Evolutionary conservation across 2,113 vertebrate genomes (phyloP), one percentile per base, ranked within the genome.

Genomic region (Phycodurus eques): DNA sequence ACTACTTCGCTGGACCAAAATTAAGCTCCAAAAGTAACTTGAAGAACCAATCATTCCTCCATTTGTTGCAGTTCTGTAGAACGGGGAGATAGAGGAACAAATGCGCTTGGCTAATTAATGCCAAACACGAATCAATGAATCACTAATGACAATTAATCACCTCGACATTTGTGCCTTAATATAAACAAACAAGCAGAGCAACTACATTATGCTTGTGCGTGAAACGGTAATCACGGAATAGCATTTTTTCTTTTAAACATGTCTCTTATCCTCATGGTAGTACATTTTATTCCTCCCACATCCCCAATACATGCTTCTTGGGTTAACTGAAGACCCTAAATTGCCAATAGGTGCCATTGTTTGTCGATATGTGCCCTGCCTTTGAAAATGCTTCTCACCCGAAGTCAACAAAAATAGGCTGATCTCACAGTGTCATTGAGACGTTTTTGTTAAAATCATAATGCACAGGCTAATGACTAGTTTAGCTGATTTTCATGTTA

Each of bases 81-180:
- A 42, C 20, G 1, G 19, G 35, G 2, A 20, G 35, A 42, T 10
- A 11, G 17, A 63, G 39, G 35, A 42, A 63, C 13, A 61, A 35
- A 35, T 17, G 31, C 14, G 27, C 9, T 5, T 15, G 2, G 22
- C n/a, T 66, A 15, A 66, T 66, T 46, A 47, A 19, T 31, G 44
- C 5, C 13, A 66, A 43, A 47, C 43, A 31, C 43, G 22, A 66
- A 44, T 47, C 64, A 65, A 47, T 46, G 43, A 27, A 44, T 47
- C 64, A 22, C 42, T 44, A 47, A 66, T 47, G 43, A 47, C 64
- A 47, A 66, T 66, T 47, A 27, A 66, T 66, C 43, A 66, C 14
- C n/a, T 5, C n/a, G 43, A 66, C 64, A 44, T 31, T 22, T n/a
- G 14, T 14, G n/a, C 64, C 3, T 17, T 47, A 14, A 47, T 44